Evolutionary conservation across 2,797 vertebrate genomes (phyloP).

Genomic region (Anguilla marmorata): DNA sequence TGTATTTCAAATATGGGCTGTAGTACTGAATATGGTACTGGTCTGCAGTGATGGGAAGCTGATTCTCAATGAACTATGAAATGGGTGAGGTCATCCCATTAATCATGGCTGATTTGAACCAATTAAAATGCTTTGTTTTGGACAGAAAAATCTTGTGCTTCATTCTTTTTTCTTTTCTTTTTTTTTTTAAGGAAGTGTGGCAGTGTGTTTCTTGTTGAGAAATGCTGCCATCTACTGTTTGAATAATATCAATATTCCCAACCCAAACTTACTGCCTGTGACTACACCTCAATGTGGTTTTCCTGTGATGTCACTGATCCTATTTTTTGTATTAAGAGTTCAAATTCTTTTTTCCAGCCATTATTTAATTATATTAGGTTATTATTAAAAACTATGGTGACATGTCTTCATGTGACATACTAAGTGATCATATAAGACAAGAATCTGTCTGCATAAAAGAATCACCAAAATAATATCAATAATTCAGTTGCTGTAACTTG

Average conservation of each 20-base stretch:
- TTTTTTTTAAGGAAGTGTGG: not conserved
- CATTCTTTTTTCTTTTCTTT: not conserved
- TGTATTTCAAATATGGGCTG: not conserved
- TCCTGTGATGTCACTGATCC: not conserved
- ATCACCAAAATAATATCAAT: not conserved
- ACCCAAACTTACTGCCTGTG: not conserved
- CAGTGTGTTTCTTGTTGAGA: not conserved
- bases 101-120: not conserved
- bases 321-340: not conserved
- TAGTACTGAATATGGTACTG: not conserved
- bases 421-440: not conserved
- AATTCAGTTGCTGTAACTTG: not conserved
- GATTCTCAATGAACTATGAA: not conserved
- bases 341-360: not conserved
- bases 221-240: conserved; percentile 13
- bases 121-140: not conserved
- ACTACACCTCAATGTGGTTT: not conserved
- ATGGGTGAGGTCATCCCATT: not conserved
- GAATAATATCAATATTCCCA: not conserved
- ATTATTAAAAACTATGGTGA: not conserved
- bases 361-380: not conserved
- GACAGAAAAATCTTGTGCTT: not conserved
- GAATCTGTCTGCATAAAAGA: not conserved
- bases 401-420: not conserved
- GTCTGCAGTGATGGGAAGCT: not conserved